Evolutionary conservation across 2,113 vertebrate species (phyloP), one percentile per base, ranked within the genome.

Genomic region (Pristiophorus japonicus): DNA sequence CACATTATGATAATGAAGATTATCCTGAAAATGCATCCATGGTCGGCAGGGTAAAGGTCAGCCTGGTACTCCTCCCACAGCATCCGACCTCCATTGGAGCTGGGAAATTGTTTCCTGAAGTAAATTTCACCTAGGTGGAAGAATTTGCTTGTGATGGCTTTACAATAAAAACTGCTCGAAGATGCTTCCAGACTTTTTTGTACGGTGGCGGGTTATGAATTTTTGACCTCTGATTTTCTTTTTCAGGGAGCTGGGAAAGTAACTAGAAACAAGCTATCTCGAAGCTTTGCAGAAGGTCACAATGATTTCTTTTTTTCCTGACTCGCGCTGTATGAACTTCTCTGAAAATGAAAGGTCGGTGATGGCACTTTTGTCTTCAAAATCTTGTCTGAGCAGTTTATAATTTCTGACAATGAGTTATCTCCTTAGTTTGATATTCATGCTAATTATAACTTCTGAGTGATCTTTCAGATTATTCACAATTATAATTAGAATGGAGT

Each of bases 381-480:
- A 70, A 70, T 94, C 66, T 16, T 94, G 93, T 47, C 45, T 70
- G 45, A 73, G 66, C 93, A 70, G 93, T 70, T 45, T 73, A 94
- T 45, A 67, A 70, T 94, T 94, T 94, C 93, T 94, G 93, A 70
- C 93, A 94, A 94, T 67, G 65, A 45, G 34, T 27, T 42, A 65
- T 66, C 63, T 42, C 62, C 91, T 66, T 66, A 94, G 63, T 67
- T 94, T 67, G 93, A 70, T 94, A 70, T 70, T 34, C 42, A 73
- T 73, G 93, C 66, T 94, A 94, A 94, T 94, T 94, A 94, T 70
- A 94, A 27, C 42, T 94, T 81, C 47, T 51, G 45, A 70, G n/a
- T 67, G 45, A 94, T 70, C 65, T 70, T 94, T 94, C 66, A 18
- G 45, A 70, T 70, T 27, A 59, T 59, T 94, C 93, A 51, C 45